Base-by-base conservation (phyloP, 2,113 vertebrate genomes). In the Anas platyrhynchos region DNA sequence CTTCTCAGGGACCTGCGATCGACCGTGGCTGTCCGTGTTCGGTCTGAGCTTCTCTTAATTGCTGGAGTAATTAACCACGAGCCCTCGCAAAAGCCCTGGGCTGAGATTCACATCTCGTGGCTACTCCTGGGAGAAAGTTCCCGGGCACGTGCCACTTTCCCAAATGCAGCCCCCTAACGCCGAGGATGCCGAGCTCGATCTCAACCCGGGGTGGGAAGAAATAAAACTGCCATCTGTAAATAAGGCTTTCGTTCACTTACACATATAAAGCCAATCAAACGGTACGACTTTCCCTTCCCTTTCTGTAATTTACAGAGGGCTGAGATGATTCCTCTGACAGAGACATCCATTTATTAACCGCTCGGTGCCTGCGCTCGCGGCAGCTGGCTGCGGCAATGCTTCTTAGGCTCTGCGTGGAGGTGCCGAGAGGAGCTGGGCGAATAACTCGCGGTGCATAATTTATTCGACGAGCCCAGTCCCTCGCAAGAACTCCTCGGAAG, bases 281-380 rank as follows among this genome's bases (percentile, higher is more conserved):
- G 17, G 43, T 67, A 32, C 1, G 1, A 15, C 75, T 91, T 80
- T 1, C 29, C 43, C 68, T 73, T 79, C 66, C 83, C 82, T 68
- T 88, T 41, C 82, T 76, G 65, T 81, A 71, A 77, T 81, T 86
- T 91, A 58, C 55, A 71, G 73, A 74, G 11, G 7, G 55, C 89
- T 89, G 66, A 77, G 76, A 86, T 52, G 0, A 86, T 85, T 93
- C 89, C 56, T 52, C 79, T 69, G 79, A 31, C 86, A 43, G 77
- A 76, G 27, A 36, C 36, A 62, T n/a, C 58, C 7, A 10, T 32
- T 75, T 32, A 75, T 91, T 89, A 87, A 87, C 94, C 14, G 29
- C 77, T 89, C 55, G 7, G 62, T 65, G 62, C 54, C 91, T 2
- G 6, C 0, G 0, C 62, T n/a, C 66, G 46, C 74, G 16, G 69